These are phyloP conservation scores for Nematostella vectensis DNA, from an alignment of 92 coral and sea anemone species.

Conservation along the genomic window DNA sequence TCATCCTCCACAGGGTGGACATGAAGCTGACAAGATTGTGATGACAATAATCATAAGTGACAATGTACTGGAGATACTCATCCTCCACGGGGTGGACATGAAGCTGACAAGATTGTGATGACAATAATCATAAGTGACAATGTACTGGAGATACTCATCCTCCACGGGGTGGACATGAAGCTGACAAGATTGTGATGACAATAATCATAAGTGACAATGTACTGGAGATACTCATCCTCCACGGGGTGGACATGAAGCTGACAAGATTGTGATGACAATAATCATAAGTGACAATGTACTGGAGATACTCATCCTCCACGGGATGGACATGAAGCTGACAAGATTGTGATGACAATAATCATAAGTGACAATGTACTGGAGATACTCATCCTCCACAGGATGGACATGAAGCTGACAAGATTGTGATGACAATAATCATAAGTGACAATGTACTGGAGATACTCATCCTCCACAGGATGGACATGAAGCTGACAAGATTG, in stretches of 20 bases:
- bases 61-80: conserved; percentile 65
- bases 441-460: conserved; percentile 61
- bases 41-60: conserved; percentile 78
- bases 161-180: conserved; percentile 90
- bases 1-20: conserved; percentile 95
- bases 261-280: conserved; percentile 77
- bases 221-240: conserved; percentile 67
- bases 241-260: conserved; percentile 95
- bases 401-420: conserved; percentile 83
- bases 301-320: conserved; percentile 75
- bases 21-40: conserved; percentile 81
- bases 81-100: conserved; percentile 93
- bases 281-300: conserved; percentile 74
- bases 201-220: conserved; percentile 83
- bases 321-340: conserved; percentile 88
- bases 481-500: conserved; percentile 83
- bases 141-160: conserved; percentile 69
- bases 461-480: conserved; percentile 89
- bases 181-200: conserved; percentile 79
- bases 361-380: conserved; percentile 69
- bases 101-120: conserved; percentile 83
- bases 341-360: conserved; percentile 87
- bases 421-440: conserved; percentile 87
- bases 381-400: conserved; percentile 84
- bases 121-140: conserved; percentile 78